A percentile compares a stretch with the other conserved stretches of the same genome.
These are phyloP conservation scores for Prunella fulvescens DNA, from an alignment of 2,113 vertebrate genomes.

Conservation along the genomic window DNA sequence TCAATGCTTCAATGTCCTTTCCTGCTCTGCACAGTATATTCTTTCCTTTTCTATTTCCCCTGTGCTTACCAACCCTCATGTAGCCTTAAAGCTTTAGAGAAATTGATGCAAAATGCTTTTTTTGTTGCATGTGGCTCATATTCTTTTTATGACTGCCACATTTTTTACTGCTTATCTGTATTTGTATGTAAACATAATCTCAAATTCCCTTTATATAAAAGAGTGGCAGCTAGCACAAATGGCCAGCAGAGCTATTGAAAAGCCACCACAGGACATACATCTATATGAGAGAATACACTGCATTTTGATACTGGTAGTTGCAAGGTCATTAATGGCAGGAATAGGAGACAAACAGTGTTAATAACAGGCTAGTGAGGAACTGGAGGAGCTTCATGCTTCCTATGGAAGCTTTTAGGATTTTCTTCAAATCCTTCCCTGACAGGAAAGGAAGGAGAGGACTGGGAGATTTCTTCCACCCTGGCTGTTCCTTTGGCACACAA, in stretches of 20 bases:
- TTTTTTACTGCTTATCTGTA: not conserved
- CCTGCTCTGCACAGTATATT: not conserved
- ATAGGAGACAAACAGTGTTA: constrained; percentile 57
- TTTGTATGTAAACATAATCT: constrained; percentile 30
- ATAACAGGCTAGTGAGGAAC: constrained; percentile 33
- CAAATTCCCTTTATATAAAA: not conserved
- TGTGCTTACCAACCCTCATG: not conserved
- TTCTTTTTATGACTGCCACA: not conserved
- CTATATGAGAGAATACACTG: constrained; percentile 21
- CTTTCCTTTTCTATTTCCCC: not conserved
- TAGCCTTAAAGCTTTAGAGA: not conserved
- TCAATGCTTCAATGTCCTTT: not conserved
- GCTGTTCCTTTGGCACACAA: not conserved
- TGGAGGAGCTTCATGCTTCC: not conserved
- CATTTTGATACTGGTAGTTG: not conserved
- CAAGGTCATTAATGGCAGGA: constrained; percentile 60
- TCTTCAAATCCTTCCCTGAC: constrained; percentile 38
- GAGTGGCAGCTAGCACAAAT: constrained; percentile 18
- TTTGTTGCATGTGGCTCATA: not conserved
- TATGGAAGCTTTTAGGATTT: constrained; percentile 33
- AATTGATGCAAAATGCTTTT: constrained; percentile 5
- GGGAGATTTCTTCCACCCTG: not conserved
- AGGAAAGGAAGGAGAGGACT: not conserved
- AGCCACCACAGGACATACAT: constrained; percentile 39
- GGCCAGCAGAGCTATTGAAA: constrained; percentile 56